Conservation (phyloP, 2,888 invertebrate genomes). For the Pedicia rivosa region DNA sequence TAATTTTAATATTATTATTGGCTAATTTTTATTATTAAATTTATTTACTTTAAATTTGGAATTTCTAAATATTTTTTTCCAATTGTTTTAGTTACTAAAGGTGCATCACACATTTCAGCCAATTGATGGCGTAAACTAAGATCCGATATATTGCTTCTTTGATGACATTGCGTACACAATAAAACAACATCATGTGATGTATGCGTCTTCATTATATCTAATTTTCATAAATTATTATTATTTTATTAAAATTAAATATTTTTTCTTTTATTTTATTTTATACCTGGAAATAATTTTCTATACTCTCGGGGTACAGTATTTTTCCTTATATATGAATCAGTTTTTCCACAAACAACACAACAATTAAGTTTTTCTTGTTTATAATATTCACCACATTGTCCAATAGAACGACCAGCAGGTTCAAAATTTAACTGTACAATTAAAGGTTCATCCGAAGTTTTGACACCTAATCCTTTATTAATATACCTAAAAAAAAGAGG, state of each 20-base stretch:
- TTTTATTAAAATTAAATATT: not conserved
- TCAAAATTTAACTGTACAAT: conserved; percentile 61
- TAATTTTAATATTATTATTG: too few species aligned
- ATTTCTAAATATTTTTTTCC: conserved; percentile 27
- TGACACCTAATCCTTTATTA: conserved; percentile 32
- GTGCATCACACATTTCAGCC: conserved; percentile 44
- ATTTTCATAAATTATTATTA: too few species aligned
- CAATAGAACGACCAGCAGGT: conserved; percentile 55
- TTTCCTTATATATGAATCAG: conserved; percentile 53
- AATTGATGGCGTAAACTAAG: conserved; percentile 39
- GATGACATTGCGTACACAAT: conserved; percentile 56
- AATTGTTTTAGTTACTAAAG: conserved; percentile 31
- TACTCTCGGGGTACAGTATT: conserved; percentile 74
- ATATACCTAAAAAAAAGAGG: too few species aligned
- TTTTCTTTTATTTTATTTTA: conserved; percentile 11
- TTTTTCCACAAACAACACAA: conserved; percentile 63
- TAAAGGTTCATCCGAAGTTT: conserved; percentile 33
- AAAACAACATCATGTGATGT: conserved; percentile 66
- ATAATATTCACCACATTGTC: conserved; percentile 56
- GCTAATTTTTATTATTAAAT: too few species aligned
- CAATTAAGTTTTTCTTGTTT: conserved; percentile 51
- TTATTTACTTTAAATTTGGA: conserved; percentile 19
- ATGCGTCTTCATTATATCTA: conserved; percentile 60
- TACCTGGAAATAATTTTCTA: conserved; percentile 55
- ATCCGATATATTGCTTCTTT: conserved; percentile 48